phyloP scores from a whole-genome alignment of 2,888 invertebrate genomes.

The Oxystoma pomonae region DNA sequence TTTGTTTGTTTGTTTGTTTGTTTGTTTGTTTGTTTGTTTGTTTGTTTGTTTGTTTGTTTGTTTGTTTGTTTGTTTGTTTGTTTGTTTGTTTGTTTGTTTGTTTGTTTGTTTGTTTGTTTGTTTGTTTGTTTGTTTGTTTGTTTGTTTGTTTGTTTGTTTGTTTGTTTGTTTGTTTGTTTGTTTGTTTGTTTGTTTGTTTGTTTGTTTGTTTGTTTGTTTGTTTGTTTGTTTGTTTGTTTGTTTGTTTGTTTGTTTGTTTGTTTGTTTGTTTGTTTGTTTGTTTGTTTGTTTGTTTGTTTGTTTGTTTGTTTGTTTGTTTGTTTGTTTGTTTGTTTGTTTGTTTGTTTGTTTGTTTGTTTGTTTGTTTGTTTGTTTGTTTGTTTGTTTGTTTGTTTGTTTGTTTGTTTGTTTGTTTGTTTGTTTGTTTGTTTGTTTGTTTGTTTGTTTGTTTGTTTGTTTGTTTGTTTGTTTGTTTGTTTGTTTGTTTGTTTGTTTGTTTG shows the following conservation, averaged over 20 bases:
- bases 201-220: conserved; percentile 2
- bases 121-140: conserved; percentile 5
- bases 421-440: background rate
- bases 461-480: background rate
- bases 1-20: conserved; percentile 5
- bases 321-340: background rate
- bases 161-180: background rate
- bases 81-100: conserved; percentile 5
- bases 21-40: conserved; percentile 5
- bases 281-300: conserved; percentile 1
- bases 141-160: background rate
- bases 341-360: background rate
- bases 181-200: background rate
- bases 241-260: conserved; percentile 4
- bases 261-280: background rate
- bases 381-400: background rate
- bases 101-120: conserved; percentile 5
- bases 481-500: background rate
- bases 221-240: conserved; percentile 2
- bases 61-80: conserved; percentile 5
- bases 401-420: background rate
- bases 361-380: background rate
- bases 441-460: background rate
- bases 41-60: conserved; percentile 5
- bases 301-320: background rate